Conservation (phyloP, 2,113 vertebrate genomes). For the Ciconia boyciana region DNA sequence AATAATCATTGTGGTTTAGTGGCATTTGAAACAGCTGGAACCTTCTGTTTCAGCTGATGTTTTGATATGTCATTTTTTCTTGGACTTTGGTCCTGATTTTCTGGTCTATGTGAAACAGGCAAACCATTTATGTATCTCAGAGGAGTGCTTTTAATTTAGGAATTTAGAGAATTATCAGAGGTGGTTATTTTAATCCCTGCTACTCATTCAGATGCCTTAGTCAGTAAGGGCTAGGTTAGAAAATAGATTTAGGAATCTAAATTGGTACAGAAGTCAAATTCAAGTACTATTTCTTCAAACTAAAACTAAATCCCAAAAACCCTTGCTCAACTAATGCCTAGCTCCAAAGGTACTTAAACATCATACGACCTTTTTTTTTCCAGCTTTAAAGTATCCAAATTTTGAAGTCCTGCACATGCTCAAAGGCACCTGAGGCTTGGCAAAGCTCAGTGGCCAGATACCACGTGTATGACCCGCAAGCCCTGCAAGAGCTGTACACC, state of each 20-base stretch:
- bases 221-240: background rate
- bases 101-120: conserved; percentile 26
- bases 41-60: conserved; percentile 61
- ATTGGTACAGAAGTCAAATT: background rate
- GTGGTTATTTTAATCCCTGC: conserved; percentile 37
- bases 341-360: background rate
- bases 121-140: conserved; percentile 36
- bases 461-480: accelerated
- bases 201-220: background rate
- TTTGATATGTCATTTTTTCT: conserved; percentile 50
- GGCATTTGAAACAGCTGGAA: conserved; percentile 56
- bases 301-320: background rate
- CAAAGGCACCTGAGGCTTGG: background rate
- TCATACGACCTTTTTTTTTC: background rate
- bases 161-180: conserved; percentile 33
- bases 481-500: background rate
- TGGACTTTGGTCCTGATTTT: conserved; percentile 46
- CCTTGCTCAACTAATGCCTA: background rate
- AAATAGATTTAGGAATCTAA: background rate
- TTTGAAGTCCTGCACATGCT: background rate
- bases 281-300: background rate
- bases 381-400: background rate
- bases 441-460: background rate
- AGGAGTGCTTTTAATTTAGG: conserved; percentile 39
- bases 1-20: conserved; percentile 63